These are phyloP conservation scores for Eupeodes latifasciatus DNA, from an alignment of 2,888 invertebrate genomes.

Conservation along the genomic window DNA sequence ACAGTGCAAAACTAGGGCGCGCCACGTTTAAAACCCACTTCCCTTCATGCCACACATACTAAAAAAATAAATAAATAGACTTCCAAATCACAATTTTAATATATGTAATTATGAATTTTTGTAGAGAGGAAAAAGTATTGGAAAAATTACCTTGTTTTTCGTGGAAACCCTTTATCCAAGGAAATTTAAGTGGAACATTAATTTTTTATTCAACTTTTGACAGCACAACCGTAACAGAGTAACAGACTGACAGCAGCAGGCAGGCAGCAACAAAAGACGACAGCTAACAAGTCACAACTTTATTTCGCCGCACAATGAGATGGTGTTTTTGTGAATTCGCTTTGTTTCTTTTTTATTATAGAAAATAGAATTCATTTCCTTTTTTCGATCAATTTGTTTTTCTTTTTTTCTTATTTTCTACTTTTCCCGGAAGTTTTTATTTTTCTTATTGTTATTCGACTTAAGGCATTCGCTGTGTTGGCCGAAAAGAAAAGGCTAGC, in stretches of 20 bases:
- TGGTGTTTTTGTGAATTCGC: slow-evolving; percentile 44
- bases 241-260: slow-evolving; percentile 21
- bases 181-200: slow-evolving; percentile 29
- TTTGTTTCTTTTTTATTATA: slow-evolving; percentile 58
- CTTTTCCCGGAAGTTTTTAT: slow-evolving; percentile 60
- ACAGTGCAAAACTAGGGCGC: slow-evolving; percentile 60
- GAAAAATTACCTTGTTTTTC: slow-evolving; percentile 66
- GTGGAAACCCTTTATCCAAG: slow-evolving; percentile 61
- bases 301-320: slow-evolving; percentile 58
- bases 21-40: slow-evolving; percentile 57
- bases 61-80: background rate
- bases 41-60: background rate
- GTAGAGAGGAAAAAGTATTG: background rate
- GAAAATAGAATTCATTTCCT: slow-evolving; percentile 40
- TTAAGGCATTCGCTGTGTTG: slow-evolving; percentile 50
- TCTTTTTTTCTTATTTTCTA: slow-evolving; percentile 19
- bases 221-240: slow-evolving; percentile 44
- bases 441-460: slow-evolving; percentile 15
- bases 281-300: slow-evolving; percentile 42
- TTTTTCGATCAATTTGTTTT: slow-evolving; percentile 17
- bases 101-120: background rate
- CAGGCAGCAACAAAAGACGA: slow-evolving; percentile 43
- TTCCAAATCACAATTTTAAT: slow-evolving; percentile 1
- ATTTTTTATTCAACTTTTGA: slow-evolving; percentile 36
- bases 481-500: slow-evolving; percentile 41